Percentiles rank a stretch among this genome's conserved stretches.
phyloP scores from a whole-genome alignment of 1,140 invertebrate species.

The Aphelenchoides besseyi region DNA sequence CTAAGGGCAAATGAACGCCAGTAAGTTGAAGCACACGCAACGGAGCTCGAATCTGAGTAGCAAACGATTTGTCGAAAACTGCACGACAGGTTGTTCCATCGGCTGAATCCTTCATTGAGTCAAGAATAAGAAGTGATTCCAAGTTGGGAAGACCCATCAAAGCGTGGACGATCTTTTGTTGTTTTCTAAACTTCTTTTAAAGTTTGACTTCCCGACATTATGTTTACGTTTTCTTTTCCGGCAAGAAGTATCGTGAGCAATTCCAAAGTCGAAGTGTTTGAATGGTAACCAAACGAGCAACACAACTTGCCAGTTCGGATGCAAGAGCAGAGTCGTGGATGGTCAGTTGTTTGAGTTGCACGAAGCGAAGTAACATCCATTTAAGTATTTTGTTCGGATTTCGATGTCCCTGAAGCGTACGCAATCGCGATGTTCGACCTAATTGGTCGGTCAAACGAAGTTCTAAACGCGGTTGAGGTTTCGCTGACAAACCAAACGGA shows the following conservation, averaged over 20 bases:
- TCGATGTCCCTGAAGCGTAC: constrained; percentile 25
- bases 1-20: constrained; percentile 35
- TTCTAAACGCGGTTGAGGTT: constrained; percentile 26
- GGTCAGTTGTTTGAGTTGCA: constrained; percentile 33
- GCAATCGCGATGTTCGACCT: constrained; percentile 26
- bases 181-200: constrained; percentile 23
- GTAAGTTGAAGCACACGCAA: constrained; percentile 39
- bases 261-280: constrained; percentile 39
- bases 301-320: constrained; percentile 22
- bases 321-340: constrained; percentile 32
- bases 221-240: constrained; percentile 29
- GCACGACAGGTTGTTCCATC: constrained; percentile 9
- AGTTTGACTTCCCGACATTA: too few species aligned
- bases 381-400: constrained; percentile 19
- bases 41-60: constrained; percentile 21
- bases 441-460: constrained; percentile 18
- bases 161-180: constrained; percentile 17
- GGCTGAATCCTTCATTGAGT: constrained; percentile 28
- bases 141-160: constrained; percentile 29
- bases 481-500: background rate
- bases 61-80: constrained; percentile 33
- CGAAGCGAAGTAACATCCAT: constrained; percentile 18
- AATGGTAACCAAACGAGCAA: constrained; percentile 10
- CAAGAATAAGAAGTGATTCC: constrained; percentile 30
- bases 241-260: constrained; percentile 33